Evolutionary conservation across 2,888 invertebrate genomes (phyloP).

Genomic region (Lysandra coridon): DNA sequence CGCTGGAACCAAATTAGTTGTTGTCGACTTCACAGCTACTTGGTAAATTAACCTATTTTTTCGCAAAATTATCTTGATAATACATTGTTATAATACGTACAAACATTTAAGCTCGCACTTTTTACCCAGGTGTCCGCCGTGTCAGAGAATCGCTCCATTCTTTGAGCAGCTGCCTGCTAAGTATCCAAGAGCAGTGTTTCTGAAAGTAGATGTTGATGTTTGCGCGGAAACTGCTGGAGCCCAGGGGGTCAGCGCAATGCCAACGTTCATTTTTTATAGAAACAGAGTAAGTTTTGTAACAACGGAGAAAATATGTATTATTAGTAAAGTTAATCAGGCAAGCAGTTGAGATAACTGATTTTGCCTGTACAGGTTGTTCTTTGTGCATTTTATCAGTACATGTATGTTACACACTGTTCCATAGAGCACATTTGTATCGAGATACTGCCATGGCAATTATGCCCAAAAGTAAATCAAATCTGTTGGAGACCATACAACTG

Average conservation of each 20-base stretch:
- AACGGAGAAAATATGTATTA: neutral
- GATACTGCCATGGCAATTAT: too few relatives aligned
- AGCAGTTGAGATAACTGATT: too few relatives aligned
- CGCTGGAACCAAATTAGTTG: conserved; percentile 93
- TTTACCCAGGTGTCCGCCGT: conserved; percentile 94
- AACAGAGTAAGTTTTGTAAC: conserved; percentile 81
- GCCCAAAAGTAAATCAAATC: too few relatives aligned
- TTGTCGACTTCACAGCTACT: conserved; percentile 96
- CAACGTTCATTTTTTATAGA: conserved; percentile 97
- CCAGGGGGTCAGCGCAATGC: conserved; percentile 97
- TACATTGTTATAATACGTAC: neutral
- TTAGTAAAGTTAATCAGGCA: too few relatives aligned
- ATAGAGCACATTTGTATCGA: too few relatives aligned
- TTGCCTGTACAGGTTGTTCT: too few relatives aligned
- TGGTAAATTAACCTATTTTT: conserved; percentile 83
- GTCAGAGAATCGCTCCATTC: conserved; percentile 94
- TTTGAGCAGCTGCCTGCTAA: conserved; percentile 93
- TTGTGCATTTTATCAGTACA: too few relatives aligned
- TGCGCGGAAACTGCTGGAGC: conserved; percentile 93
- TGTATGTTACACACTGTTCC: too few relatives aligned
- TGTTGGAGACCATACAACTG: too few relatives aligned
- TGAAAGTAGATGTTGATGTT: conserved; percentile 97
- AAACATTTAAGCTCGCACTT: neutral
- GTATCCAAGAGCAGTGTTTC: conserved; percentile 93
- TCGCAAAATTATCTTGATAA: conserved; percentile 48